Conservation (phyloP, 2,113 vertebrate species). For the Gnathonemus longibarbis region DNA sequence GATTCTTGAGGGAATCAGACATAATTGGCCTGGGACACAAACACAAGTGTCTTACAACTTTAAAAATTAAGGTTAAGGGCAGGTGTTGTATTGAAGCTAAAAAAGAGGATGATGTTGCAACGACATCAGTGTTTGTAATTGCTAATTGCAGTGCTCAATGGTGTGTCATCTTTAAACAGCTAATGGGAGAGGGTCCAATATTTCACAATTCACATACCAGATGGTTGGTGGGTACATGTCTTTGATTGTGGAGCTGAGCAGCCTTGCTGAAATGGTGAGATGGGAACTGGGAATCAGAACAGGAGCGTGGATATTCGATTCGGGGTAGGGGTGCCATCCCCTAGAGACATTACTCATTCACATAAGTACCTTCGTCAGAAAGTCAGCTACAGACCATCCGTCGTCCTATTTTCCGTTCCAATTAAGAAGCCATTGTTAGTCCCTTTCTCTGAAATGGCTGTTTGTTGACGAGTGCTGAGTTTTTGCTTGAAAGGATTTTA, state of each 20-base stretch:
- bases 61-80: neutral
- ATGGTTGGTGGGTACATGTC: neutral
- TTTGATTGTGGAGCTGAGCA: neutral
- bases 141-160: conserved; percentile 12
- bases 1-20: neutral
- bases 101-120: neutral
- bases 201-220: neutral
- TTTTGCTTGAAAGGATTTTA: conserved; percentile 28
- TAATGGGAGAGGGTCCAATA: neutral
- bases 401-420: conserved; percentile 9
- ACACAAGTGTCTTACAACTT: neutral
- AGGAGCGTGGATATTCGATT: neutral
- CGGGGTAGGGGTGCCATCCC: neutral
- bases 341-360: neutral
- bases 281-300: neutral
- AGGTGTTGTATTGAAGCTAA: neutral
- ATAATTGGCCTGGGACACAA: neutral
- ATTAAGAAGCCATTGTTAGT: conserved; percentile 20
- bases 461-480: conserved; percentile 23
- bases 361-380: conserved; percentile 12
- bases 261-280: conserved; percentile 1
- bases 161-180: neutral
- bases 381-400: neutral
- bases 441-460: conserved; percentile 17
- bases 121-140: neutral